Evolutionary conservation across 2,797 vertebrate species (phyloP).

Genomic region (Clangula hyemalis): DNA sequence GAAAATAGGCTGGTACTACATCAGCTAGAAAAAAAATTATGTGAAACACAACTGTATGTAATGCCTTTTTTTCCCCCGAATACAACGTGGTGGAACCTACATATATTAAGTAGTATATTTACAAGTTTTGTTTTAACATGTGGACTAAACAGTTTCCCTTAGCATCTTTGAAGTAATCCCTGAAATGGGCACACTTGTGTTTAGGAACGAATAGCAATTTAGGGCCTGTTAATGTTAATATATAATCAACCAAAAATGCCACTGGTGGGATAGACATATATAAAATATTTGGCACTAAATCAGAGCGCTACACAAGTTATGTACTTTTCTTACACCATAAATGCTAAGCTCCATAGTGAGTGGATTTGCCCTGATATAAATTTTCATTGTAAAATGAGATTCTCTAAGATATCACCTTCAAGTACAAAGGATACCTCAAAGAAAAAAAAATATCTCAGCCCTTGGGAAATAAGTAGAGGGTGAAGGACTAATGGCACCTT

Average conservation of each 20-base stretch:
- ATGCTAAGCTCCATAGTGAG: neutral
- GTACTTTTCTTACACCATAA: neutral
- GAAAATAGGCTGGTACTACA: neutral
- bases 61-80: neutral
- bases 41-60: neutral
- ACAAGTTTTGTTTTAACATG: neutral
- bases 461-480: neutral
- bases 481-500: neutral
- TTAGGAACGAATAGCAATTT: neutral
- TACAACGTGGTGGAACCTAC: neutral
- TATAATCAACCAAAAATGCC: neutral
- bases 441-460: neutral
- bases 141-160: neutral
- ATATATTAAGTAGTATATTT: neutral
- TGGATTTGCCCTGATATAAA: neutral
- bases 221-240: neutral
- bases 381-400: neutral
- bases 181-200: neutral
- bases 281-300: neutral
- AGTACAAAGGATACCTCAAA: neutral
- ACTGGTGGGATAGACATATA: neutral
- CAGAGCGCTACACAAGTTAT: neutral
- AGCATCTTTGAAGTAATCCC: neutral
- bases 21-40: neutral
- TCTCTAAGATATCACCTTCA: neutral